Conservation (phyloP, 2,888 invertebrate genomes). For the Polymixis flavicincta region DNA sequence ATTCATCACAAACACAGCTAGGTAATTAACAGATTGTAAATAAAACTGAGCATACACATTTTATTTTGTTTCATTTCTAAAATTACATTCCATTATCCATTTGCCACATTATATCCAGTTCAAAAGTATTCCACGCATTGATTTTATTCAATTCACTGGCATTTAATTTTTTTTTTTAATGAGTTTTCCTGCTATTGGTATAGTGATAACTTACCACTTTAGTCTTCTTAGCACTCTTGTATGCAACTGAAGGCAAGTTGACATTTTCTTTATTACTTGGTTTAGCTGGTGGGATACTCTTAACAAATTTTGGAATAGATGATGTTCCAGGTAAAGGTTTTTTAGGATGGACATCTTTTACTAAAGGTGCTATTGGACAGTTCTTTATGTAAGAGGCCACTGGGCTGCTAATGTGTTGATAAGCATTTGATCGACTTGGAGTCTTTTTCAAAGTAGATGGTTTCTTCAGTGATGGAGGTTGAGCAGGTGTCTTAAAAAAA, state of each 20-base stretch:
- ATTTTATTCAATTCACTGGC: neutral
- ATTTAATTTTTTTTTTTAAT: no score
- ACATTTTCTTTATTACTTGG: constrained; percentile 78
- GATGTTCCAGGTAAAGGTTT: constrained; percentile 76
- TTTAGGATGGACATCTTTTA: constrained; percentile 79
- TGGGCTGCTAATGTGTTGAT: constrained; percentile 82
- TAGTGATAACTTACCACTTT: constrained; percentile 76
- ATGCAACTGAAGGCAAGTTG: constrained; percentile 77
- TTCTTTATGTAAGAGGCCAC: constrained; percentile 84
- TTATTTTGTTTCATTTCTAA: neutral
- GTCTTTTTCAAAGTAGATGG: constrained; percentile 72
- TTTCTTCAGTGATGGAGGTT: constrained; percentile 70
- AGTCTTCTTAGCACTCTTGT: constrained; percentile 81
- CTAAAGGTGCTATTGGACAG: constrained; percentile 77
- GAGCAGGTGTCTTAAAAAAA: constrained; percentile 77
- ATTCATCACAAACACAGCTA: neutral
- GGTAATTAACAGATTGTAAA: neutral
- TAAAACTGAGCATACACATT: neutral
- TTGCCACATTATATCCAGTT: no score
- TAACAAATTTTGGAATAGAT: constrained; percentile 77
- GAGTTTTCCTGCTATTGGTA: neutral
- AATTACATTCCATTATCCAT: neutral
- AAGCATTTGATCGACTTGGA: constrained; percentile 72
- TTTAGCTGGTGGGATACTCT: constrained; percentile 61
- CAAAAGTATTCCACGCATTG: neutral